A percentile compares a stretch with the other conserved stretches of the same genome.
These are phyloP conservation scores for Nibea coibor DNA, from an alignment of 2,113 vertebrate species.

Conservation along the genomic window DNA sequence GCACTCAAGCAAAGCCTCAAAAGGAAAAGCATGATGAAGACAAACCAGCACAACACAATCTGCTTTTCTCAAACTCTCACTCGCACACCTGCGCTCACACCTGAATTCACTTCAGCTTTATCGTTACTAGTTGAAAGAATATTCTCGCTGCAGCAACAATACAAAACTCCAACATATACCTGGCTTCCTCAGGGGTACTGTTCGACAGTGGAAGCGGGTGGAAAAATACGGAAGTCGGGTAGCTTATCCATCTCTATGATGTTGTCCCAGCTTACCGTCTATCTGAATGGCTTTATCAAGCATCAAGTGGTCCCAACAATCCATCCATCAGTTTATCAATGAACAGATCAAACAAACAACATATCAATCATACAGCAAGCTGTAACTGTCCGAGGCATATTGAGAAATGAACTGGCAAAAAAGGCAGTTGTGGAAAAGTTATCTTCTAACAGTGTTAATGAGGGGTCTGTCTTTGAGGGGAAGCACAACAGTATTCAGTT, in stretches of 20 bases:
- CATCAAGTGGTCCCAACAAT: neutral
- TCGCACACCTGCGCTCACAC: conserved; percentile 51
- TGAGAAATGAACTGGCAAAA: neutral
- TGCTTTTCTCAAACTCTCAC: conserved; percentile 19
- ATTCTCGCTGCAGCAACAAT: conserved; percentile 1
- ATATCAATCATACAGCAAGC: neutral
- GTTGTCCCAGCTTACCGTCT: conserved; percentile 77
- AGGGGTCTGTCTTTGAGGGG: neutral
- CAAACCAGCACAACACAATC: conserved; percentile 2
- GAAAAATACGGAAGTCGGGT: conserved; percentile 81
- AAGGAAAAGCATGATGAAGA: conserved; percentile 36
- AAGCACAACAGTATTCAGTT: neutral
- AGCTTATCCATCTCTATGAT: conserved; percentile 84
- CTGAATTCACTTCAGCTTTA: conserved; percentile 45
- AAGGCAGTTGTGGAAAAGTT: neutral
- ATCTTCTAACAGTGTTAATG: neutral
- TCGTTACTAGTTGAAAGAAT: conserved; percentile 9
- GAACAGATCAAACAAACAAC: conserved; percentile 2
- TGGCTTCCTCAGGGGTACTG: conserved; percentile 80
- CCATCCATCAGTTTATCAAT: neutral
- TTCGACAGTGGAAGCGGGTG: conserved; percentile 84
- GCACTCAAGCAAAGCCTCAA: conserved; percentile 35
- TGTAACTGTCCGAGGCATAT: too few relatives aligned
- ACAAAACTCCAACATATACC: conserved; percentile 49
- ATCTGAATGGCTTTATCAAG: neutral